These are phyloP conservation scores for Agapornis canus DNA, from an alignment of 2,797 vertebrate species.

Conservation along the genomic window DNA sequence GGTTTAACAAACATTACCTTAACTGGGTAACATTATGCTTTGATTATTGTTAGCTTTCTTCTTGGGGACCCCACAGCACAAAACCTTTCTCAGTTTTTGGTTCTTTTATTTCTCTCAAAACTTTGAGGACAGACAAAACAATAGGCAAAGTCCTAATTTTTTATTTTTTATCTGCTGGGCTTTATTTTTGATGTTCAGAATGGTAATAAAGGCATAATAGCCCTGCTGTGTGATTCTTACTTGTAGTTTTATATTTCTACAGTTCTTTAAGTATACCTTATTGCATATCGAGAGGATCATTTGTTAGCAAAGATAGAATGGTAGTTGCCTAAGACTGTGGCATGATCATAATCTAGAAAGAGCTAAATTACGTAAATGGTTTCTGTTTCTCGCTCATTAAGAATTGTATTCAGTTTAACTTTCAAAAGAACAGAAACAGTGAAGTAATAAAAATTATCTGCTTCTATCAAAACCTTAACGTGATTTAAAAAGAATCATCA, in stretches of 20 bases:
- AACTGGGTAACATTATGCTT: not conserved
- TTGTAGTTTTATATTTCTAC: not conserved
- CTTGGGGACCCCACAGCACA: not conserved
- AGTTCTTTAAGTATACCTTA: not conserved
- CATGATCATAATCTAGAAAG: not conserved
- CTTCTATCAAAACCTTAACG: not conserved
- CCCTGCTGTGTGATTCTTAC: not conserved
- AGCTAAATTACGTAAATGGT: not conserved
- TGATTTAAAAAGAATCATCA: not conserved
- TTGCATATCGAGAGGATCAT: not conserved
- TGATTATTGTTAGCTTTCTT: not conserved
- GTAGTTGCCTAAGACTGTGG: not conserved
- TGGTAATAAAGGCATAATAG: not conserved
- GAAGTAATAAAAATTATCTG: not conserved
- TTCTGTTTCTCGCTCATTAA: not conserved
- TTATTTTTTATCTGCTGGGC: not conserved
- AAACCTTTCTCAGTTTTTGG: not conserved
- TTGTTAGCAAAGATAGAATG: not conserved
- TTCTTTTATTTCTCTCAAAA: not conserved
- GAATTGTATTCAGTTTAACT: not conserved
- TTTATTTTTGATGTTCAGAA: constrained; percentile 11
- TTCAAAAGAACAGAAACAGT: not conserved
- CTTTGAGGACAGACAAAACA: not conserved
- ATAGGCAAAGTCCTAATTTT: not conserved
- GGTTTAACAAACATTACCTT: not conserved